These are phyloP conservation scores for Ametastegia equiseti DNA, from an alignment of 2,888 invertebrate species.

Conservation along the genomic window DNA sequence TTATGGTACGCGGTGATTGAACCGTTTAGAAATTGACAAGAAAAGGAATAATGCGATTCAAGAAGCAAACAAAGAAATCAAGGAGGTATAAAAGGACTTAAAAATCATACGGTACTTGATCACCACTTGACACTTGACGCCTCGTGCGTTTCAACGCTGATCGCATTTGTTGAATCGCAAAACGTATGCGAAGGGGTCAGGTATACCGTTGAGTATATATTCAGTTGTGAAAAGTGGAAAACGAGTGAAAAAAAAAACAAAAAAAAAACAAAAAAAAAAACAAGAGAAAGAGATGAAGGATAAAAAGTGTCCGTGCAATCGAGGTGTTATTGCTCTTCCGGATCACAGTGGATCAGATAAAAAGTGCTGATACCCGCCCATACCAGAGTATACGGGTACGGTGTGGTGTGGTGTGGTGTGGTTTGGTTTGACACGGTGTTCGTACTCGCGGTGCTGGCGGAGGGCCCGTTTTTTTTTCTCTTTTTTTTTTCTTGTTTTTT, in stretches of 20 bases:
- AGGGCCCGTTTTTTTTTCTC: conserved; percentile 69
- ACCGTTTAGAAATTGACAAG: neutral
- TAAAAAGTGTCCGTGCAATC: conserved; percentile 49
- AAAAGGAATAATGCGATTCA: neutral
- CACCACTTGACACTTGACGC: conserved; percentile 16
- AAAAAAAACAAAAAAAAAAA: conserved; percentile 5
- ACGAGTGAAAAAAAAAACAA: conserved; percentile 27
- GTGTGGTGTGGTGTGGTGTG: conserved; percentile 50
- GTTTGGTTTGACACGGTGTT: conserved; percentile 48
- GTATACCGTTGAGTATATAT: conserved; percentile 22
- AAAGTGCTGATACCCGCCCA: conserved; percentile 69
- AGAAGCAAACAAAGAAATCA: neutral
- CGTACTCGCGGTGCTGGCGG: conserved; percentile 59
- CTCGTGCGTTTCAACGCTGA: conserved; percentile 5
- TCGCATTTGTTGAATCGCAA: conserved; percentile 9
- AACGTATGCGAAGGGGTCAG: conserved; percentile 12
- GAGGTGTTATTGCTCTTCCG: conserved; percentile 46
- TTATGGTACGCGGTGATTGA: neutral
- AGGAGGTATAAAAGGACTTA: neutral
- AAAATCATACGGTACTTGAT: conserved; percentile 14
- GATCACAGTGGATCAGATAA: conserved; percentile 53
- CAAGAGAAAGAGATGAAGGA: conserved; percentile 49
- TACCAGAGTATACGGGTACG: conserved; percentile 62
- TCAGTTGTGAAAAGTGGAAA: conserved; percentile 8
- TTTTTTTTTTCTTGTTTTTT: no score